phyloP scores from a whole-genome alignment of 2,113 vertebrate genomes.

The Engystomops pustulosus region DNA sequence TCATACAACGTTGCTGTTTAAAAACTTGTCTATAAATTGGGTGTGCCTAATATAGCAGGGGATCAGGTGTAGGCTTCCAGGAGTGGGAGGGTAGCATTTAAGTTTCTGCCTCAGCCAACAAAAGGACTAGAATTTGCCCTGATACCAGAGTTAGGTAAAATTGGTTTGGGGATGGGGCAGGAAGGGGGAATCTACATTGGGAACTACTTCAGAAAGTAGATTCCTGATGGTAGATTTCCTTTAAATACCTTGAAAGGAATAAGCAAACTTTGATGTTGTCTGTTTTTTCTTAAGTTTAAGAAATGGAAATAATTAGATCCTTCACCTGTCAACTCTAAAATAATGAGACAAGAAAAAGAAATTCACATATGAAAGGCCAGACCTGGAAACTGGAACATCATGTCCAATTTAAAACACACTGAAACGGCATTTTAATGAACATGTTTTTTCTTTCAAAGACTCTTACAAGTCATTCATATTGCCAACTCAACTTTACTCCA shows the following conservation, averaged over 20 bases:
- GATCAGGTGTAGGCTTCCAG: no score
- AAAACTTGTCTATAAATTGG: no score
- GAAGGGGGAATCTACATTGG: no score
- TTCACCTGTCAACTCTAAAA: conserved; percentile 48
- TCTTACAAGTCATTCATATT: conserved; percentile 17
- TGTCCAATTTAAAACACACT: conserved; percentile 51
- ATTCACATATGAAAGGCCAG: conserved; percentile 32
- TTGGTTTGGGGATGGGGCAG: no score
- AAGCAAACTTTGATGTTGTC: conserved; percentile 29
- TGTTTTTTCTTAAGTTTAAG: background rate
- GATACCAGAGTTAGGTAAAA: no score
- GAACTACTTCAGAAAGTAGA: no score
- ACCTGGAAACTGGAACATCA: conserved; percentile 27
- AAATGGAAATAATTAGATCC: conserved; percentile 47
- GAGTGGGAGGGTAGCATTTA: no score
- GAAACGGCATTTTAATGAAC: conserved; percentile 42
- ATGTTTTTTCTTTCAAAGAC: conserved; percentile 33
- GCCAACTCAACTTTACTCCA: background rate
- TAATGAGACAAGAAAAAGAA: conserved; percentile 3
- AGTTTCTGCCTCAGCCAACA: no score
- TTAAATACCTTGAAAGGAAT: conserved; percentile 11
- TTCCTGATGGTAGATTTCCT: no score
- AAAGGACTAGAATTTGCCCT: no score
- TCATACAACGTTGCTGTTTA: no score
- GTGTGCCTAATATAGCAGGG: no score